Conservation (phyloP, 2,888 invertebrate species). For the Rhingia rostrata region DNA sequence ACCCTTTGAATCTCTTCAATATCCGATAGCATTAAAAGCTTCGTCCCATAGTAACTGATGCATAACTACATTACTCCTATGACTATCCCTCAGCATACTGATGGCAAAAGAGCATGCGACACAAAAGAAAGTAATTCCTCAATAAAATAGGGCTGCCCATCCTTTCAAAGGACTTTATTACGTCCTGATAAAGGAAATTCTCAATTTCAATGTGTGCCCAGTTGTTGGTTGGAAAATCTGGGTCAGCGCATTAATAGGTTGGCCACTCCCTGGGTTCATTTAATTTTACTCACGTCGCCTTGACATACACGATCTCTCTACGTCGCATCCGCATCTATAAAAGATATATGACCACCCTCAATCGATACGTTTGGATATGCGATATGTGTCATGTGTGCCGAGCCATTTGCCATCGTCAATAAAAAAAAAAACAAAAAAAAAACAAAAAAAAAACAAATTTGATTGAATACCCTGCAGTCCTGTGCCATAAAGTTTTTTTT, state of each 20-base stretch:
- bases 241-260: slow-evolving; percentile 44
- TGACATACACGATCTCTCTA: slow-evolving; percentile 48
- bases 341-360: slow-evolving; percentile 34
- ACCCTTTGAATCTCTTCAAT: no score
- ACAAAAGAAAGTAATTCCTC: no score
- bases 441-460: slow-evolving; percentile 27
- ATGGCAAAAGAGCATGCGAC: no score
- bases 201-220: no score
- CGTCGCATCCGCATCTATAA: slow-evolving; percentile 1
- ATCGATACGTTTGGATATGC: slow-evolving; percentile 46
- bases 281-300: slow-evolving; percentile 53
- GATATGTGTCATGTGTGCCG: slow-evolving; percentile 28
- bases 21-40: no score
- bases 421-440: slow-evolving; percentile 12
- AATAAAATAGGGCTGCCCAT: no score
- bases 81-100: no score
- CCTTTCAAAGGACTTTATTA: no score
- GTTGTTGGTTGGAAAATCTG: slow-evolving; percentile 24
- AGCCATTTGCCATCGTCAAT: slow-evolving; percentile 24
- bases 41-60: no score
- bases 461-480: slow-evolving; percentile 40
- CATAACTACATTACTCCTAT: no score
- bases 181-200: no score
- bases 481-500: slow-evolving; percentile 13
- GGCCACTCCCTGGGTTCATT: slow-evolving; percentile 57